phyloP scores from a whole-genome alignment of 2,888 invertebrate genomes.

The Agriopis marginaria region DNA sequence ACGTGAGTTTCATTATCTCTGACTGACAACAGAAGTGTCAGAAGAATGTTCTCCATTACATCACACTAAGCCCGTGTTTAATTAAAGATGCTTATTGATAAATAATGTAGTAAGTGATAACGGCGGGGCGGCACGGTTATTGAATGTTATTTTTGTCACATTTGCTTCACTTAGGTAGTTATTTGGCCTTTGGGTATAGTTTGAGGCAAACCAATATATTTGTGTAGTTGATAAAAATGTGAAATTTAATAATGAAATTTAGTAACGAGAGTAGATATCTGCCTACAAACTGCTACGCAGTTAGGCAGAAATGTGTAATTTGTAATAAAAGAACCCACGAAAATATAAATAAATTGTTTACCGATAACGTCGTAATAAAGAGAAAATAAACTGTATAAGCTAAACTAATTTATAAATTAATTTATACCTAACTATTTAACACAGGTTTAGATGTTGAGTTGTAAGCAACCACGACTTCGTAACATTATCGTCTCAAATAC shows the following conservation, averaged over 20 bases:
- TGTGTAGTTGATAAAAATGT: neutral
- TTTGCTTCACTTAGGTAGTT: too few species aligned
- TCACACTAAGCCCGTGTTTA: neutral
- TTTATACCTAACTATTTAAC: neutral
- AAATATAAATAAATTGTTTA: neutral
- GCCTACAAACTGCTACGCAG: too few species aligned
- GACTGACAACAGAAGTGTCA: too few species aligned
- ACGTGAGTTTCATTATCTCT: neutral
- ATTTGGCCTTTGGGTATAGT: too few species aligned
- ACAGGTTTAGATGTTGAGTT: neutral
- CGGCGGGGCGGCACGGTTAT: too few species aligned
- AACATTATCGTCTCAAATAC: neutral
- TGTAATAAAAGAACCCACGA: neutral
- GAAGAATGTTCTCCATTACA: neutral
- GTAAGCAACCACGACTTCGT: slow-evolving; percentile 4
- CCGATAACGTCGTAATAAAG: neutral
- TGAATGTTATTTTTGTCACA: too few species aligned
- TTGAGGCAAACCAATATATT: too few species aligned
- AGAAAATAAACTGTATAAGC: neutral
- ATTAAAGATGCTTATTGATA: neutral
- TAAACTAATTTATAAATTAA: neutral
- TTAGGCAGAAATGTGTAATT: too few species aligned
- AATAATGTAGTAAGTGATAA: too few species aligned
- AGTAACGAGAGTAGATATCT: too few species aligned
- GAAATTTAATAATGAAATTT: too few species aligned